Conservation (phyloP, 2,113 vertebrate species). For the Epinephelus moara region DNA sequence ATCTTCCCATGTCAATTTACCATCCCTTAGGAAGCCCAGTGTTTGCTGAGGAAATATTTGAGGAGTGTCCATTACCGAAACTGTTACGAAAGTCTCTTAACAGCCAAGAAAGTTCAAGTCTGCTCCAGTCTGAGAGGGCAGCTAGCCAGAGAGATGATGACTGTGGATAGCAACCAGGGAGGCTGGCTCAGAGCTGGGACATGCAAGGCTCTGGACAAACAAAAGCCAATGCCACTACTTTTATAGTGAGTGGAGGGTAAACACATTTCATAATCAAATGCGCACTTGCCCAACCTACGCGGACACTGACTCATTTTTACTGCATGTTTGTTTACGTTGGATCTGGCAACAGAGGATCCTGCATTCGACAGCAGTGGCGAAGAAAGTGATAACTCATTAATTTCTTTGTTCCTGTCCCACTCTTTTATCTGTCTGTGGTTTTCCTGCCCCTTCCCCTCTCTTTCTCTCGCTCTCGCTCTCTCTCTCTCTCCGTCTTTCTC, state of each 20-base stretch:
- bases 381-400: constrained; percentile 45
- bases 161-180: constrained; percentile 36
- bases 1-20: constrained; percentile 34
- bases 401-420: constrained; percentile 53
- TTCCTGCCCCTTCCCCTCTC: constrained; percentile 35
- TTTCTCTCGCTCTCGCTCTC: constrained; percentile 23
- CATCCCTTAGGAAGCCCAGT: constrained; percentile 19
- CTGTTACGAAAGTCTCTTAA: constrained; percentile 51
- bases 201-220: constrained; percentile 59
- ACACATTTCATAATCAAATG: constrained; percentile 71
- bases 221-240: constrained; percentile 66
- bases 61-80: constrained; percentile 51
- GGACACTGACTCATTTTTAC: constrained; percentile 49
- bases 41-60: constrained; percentile 68
- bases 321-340: constrained; percentile 42
- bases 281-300: constrained; percentile 29
- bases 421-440: constrained; percentile 50
- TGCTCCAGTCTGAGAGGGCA: constrained; percentile 11
- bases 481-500: constrained; percentile 35
- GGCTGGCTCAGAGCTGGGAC: constrained; percentile 39
- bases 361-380: constrained; percentile 5
- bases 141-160: constrained; percentile 44
- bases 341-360: constrained; percentile 9
- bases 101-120: constrained; percentile 43
- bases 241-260: constrained; percentile 60